Evolutionary conservation across 2,797 vertebrate genomes (phyloP).

Genomic region (Leptoclinus maculatus): DNA sequence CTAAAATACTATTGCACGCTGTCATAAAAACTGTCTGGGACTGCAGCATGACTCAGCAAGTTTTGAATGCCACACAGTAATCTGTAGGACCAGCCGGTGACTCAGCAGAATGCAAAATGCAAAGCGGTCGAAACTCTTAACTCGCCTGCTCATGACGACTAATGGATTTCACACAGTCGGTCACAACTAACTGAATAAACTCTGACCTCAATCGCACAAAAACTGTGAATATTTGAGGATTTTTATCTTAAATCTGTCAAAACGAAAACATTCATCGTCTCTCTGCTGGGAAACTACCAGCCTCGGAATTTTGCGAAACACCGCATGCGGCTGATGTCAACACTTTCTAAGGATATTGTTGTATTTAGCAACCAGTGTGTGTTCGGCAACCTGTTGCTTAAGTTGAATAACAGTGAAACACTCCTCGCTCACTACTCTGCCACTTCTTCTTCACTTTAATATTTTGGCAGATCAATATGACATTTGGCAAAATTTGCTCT

Average conservation of each 20-base stretch:
- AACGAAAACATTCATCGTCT: neutral
- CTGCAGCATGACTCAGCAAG: conserved; percentile 19
- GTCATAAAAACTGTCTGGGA: no score
- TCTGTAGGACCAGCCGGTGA: neutral
- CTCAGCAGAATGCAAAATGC: conserved; percentile 12
- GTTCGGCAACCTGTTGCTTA: neutral
- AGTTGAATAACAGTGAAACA: neutral
- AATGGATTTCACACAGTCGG: neutral
- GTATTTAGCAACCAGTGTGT: neutral
- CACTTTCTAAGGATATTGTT: neutral
- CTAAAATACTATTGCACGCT: no score
- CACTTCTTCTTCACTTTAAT: no score
- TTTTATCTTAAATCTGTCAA: neutral
- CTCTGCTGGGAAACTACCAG: no score
- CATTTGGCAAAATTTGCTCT: neutral
- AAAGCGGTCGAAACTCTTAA: fast-evolving
- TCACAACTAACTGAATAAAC: neutral
- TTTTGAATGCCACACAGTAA: neutral
- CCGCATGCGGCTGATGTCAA: neutral
- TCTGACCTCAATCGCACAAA: neutral
- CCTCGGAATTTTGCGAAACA: no score
- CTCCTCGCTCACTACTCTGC: neutral
- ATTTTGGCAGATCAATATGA: neutral
- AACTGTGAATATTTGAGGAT: neutral
- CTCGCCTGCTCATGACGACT: neutral